Percentiles rank a stretch among this genome's conserved stretches.
Evolutionary conservation across 1,140 invertebrate species (phyloP).

Genomic region (Euborellia annulipes): DNA sequence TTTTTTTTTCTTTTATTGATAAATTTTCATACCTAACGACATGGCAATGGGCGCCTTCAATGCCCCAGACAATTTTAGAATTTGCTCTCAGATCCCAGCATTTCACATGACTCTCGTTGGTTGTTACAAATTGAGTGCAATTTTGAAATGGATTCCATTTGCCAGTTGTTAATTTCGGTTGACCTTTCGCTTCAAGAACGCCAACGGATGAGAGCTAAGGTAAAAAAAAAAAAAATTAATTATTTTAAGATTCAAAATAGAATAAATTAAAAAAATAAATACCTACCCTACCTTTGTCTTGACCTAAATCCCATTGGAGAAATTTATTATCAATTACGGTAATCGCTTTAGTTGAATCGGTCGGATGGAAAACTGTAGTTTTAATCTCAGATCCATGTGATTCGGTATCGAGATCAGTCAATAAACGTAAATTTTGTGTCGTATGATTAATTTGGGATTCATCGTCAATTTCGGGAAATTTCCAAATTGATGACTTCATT

Average conservation of each 20-base stretch:
- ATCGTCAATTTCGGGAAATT: conserved; percentile 22
- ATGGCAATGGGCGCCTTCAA: conserved; percentile 77
- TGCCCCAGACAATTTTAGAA: conserved; percentile 56
- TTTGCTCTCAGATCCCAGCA: conserved; percentile 73
- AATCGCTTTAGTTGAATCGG: conserved; percentile 48
- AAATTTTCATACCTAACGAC: conserved; percentile 39
- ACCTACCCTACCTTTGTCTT: conserved; percentile 32
- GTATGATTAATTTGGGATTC: conserved; percentile 21
- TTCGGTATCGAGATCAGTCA: conserved; percentile 24
- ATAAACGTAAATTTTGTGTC: conserved; percentile 22
- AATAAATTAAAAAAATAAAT: neutral
- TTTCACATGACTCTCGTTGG: conserved; percentile 68
- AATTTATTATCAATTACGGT: conserved; percentile 61
- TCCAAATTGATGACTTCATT: conserved; percentile 26
- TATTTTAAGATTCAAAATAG: neutral
- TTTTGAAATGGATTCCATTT: conserved; percentile 92
- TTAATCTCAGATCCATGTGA: conserved; percentile 54
- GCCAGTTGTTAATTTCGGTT: conserved; percentile 60
- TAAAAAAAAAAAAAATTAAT: conserved; percentile 1
- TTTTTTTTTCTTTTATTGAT: too few relatives aligned
- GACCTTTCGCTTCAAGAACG: conserved; percentile 45
- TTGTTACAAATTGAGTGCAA: conserved; percentile 63
- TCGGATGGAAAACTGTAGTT: conserved; percentile 71
- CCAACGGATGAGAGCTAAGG: conserved; percentile 26
- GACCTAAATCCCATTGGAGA: conserved; percentile 41